Evolutionary conservation across 2,113 vertebrate species (phyloP), one percentile per base, ranked within the genome.

Genomic region (Zeus faber): DNA sequence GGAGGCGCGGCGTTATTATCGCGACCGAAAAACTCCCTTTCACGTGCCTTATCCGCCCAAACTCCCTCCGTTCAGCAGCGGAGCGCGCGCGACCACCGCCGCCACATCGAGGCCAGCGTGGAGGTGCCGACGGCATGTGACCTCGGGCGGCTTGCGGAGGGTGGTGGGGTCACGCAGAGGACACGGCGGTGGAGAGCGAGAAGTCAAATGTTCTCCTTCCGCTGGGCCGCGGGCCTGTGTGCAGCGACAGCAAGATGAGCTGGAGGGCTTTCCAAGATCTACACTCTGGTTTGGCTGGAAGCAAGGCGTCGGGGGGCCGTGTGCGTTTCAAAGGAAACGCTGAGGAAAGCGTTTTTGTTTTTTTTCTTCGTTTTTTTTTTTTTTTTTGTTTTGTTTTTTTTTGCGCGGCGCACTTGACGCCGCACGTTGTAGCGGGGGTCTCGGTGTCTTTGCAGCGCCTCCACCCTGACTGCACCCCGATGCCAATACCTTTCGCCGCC

Each of bases 161-260:
- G 22, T 25, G 22, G 23, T n/a, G 16, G 41, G 80, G 79, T 85
- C 82, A 82, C 0, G 3, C 44, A 75, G 74, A 80, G 84, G 84
- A 73, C 76, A 81, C 59, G 66, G 33, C 26, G 8, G 39, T 67
- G 58, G 45, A 74, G 44, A 11, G n/a, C 58, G 70, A 67, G 69
- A 70, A 79, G 76, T 77, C 77, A 67, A 55, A 70, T 79, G 77
- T 73, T 75, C 68, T 83, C 74, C 78, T 80, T 81, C 77, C 52
- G 57, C 64, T 81, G n/a, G n/a, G n/a, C n/a, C n/a, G n/a, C 58
- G 21, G 35, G 67, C 54, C 58, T 45, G 69, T 60, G 71, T 80
- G 78, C 80, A 76, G 70, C 59, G 65, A 80, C 80, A 80, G 79
- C 67, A 77, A 82, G 72, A 82, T 62, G 77, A 77, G 79, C 80